These are phyloP conservation scores for Ploceus nigricollis DNA, from an alignment of 2,113 vertebrate genomes.

Conservation along the genomic window DNA sequence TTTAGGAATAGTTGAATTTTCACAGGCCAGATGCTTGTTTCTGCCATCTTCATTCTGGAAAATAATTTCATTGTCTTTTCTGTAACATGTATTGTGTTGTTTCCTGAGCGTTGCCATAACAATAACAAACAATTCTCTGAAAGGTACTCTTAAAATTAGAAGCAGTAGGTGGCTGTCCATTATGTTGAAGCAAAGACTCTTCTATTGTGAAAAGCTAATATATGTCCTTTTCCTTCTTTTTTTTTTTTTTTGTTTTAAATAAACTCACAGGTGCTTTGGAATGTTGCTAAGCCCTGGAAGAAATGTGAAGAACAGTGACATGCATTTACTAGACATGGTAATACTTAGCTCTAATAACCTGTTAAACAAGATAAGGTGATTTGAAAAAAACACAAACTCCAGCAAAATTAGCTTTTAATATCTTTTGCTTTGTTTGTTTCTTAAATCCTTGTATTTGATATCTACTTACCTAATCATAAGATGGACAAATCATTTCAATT, in stretches of 20 bases:
- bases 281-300: constrained; percentile 95
- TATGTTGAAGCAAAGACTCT: not conserved
- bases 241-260: not conserved
- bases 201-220: not conserved
- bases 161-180: constrained; percentile 38
- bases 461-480: not conserved
- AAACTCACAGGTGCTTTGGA: constrained; percentile 88
- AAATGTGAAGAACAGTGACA: constrained; percentile 95
- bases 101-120: not conserved
- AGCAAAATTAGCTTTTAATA: not conserved
- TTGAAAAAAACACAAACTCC: not conserved
- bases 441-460: not conserved
- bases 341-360: constrained; percentile 34
- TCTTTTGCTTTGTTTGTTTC: not conserved
- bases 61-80: not conserved
- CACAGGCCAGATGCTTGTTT: not conserved
- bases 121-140: not conserved
- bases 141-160: constrained; percentile 33
- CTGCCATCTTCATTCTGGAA: not conserved
- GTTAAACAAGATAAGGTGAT: not conserved
- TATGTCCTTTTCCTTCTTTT: not conserved
- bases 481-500: not conserved
- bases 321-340: constrained; percentile 98
- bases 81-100: not conserved
- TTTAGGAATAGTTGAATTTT: not conserved